Conservation (phyloP, 2,888 invertebrate species). For the Mythimna albipuncta region DNA sequence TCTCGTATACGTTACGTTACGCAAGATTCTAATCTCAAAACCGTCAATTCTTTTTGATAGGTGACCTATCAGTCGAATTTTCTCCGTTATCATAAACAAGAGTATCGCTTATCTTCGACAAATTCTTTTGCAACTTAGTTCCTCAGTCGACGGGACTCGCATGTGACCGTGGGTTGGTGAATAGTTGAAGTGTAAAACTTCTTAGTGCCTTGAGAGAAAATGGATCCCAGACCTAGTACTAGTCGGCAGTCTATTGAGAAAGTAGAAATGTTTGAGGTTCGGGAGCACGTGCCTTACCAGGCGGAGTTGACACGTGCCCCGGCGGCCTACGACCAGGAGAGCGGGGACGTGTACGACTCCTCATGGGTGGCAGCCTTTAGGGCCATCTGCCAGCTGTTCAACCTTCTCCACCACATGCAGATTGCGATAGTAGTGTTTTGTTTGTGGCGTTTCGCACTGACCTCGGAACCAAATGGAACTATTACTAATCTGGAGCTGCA, state of each 20-base stretch:
- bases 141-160: slow-evolving; percentile 66
- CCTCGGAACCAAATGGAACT: slow-evolving; percentile 80
- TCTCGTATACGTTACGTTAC: slow-evolving; percentile 76
- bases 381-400: slow-evolving; percentile 85
- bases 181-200: slow-evolving; percentile 38
- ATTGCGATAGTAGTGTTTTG: slow-evolving; percentile 86
- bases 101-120: slow-evolving; percentile 68
- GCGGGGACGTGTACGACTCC: slow-evolving; percentile 76
- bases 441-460: slow-evolving; percentile 86
- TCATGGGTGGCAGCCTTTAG: slow-evolving; percentile 86
- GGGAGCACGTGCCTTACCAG: slow-evolving; percentile 87
- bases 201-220: slow-evolving; percentile 68
- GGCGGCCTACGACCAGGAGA: slow-evolving; percentile 83
- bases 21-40: slow-evolving; percentile 83
- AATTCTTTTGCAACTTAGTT: slow-evolving; percentile 73
- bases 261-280: slow-evolving; percentile 86
- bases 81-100: slow-evolving; percentile 78
- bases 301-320: slow-evolving; percentile 85
- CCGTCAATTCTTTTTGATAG: slow-evolving; percentile 82
- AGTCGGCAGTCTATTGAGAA: slow-evolving; percentile 84
- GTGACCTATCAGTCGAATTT: slow-evolving; percentile 73
- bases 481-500: slow-evolving; percentile 86
- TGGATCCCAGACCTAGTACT: slow-evolving; percentile 85
- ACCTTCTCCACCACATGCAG: slow-evolving; percentile 86
- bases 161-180: slow-evolving; percentile 69